These are phyloP conservation scores for Argya squamiceps DNA, from an alignment of 2,797 vertebrate genomes.

Conservation along the genomic window DNA sequence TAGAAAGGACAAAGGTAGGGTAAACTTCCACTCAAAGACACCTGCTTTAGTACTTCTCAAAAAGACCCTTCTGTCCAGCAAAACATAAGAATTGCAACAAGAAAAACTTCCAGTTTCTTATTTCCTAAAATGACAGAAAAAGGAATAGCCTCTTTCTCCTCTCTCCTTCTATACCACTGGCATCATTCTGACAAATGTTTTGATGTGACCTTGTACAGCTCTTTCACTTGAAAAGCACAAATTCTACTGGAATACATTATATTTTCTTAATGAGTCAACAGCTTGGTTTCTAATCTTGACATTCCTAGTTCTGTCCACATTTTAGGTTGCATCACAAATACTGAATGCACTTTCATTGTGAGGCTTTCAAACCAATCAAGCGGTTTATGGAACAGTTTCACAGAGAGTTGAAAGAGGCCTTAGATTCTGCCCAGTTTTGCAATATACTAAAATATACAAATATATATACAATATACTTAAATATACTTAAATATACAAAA, in stretches of 20 bases:
- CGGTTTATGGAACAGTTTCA: neutral
- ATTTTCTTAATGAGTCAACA: neutral
- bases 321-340: neutral
- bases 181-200: neutral
- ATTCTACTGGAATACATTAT: neutral
- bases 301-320: neutral
- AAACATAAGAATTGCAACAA: neutral
- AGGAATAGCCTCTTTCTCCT: neutral
- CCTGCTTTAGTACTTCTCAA: neutral
- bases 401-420: neutral
- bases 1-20: neutral
- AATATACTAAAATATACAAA: too few species aligned
- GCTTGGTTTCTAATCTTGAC: neutral
- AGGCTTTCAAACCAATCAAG: neutral
- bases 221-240: neutral
- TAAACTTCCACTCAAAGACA: neutral
- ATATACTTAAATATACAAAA: neutral
- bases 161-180: neutral
- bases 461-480: too few species aligned
- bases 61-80: neutral
- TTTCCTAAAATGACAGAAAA: neutral
- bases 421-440: fast-evolving
- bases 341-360: neutral
- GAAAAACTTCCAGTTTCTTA: neutral
- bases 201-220: neutral